Base-by-base conservation (phyloP, 2,797 vertebrate genomes). In the Betta splendens region DNA sequence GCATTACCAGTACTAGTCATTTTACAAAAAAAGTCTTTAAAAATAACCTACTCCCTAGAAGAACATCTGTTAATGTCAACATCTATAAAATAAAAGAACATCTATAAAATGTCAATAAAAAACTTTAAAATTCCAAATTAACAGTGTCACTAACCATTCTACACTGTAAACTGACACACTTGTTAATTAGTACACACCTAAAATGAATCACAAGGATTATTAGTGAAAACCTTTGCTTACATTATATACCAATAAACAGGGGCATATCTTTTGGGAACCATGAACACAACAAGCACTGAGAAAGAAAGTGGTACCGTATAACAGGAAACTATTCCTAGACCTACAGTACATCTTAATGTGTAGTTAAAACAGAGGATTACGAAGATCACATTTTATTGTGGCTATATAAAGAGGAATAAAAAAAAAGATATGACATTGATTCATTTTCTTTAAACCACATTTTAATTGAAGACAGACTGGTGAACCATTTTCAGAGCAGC, bases 1-100 rank as follows among this genome's bases (percentile, higher is more conserved):
- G 56, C 49, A 53, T 40, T 31, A 62, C 67, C 26, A 40, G 37
- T 23, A 26, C 21, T 58, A 39, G 33, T 51, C 45, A 59, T 59
- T 55, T 69, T 55, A n/a, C 55, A 21, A 60, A 21, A 54, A n/a
- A 5, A 1, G 12, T 57, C 31, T 23, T 15, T 47, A 72, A 70
- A 72, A 64, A 64, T 49, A 61, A 63, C 45, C 51, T 28, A 64
- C 60, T 65, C 36, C 71, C 49, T 37, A 22, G 40, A 47, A 48
- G 44, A 51, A 50, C 55, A 9, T 2, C 15, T 67, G 85, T 64
- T 54, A 35, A 68, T 59, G 66, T 43, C 44, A 5, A 51, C 83
- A 60, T 70, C 32, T 16, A 26, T 9, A 43, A 17, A 28, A 51
- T 71, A 61, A 69, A 36, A 25, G 1, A 43, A 26, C 15, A 49